Evolutionary conservation across 2,797 vertebrate species (phyloP), one percentile per base, ranked within the genome.

Genomic region (Sebastes matsubarae): DNA sequence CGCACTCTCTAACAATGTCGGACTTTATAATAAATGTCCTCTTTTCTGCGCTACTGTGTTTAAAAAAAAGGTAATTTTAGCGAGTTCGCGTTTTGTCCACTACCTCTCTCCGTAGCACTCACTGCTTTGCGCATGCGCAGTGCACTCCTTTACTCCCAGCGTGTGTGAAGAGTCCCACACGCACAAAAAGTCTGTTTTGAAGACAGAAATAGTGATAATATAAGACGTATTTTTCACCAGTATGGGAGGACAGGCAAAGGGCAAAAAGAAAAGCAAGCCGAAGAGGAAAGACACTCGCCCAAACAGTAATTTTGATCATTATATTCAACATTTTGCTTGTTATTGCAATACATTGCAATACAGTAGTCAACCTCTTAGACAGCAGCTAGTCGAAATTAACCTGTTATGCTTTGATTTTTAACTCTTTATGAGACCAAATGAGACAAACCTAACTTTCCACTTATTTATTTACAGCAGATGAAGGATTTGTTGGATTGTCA

Each of bases 191-290:
- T 73, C 6, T 68, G 18, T n/a, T 75, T 81, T 65, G 12, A 61
- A 9, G 14, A 18, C 2, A 32, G 5, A 59, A 10, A 27, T 69
- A 77, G n/a, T 63, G 2, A 1, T 61, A 32, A 8, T 68, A 75
- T n/a, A 77, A 61, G 2, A 16, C 12, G 2, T 4, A 5, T 20
- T 79, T 42, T 64, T 24, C 9, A 50, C 27, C 24, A 85, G 2
- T 16, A 96, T 97, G 96, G 96, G 96, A 75, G 96, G 96, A 52
- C 95, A 96, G 84, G 90, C 94, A 18, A 96, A 96, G 72, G 72
- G 89, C 46, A 96, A 96, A 90, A 96, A 96, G 94, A 95, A 94
- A 90, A 95, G 34, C 79, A 96, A 95, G 75, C 16, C 90, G 8
- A 96, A 93, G 79, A 95, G 84, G 87, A 96, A 93, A 92, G 94